Percentiles rank a stretch among this genome's conserved stretches.
Evolutionary conservation across 1,140 invertebrate species (phyloP).

Genomic region (Drosophila prosaltans): DNA sequence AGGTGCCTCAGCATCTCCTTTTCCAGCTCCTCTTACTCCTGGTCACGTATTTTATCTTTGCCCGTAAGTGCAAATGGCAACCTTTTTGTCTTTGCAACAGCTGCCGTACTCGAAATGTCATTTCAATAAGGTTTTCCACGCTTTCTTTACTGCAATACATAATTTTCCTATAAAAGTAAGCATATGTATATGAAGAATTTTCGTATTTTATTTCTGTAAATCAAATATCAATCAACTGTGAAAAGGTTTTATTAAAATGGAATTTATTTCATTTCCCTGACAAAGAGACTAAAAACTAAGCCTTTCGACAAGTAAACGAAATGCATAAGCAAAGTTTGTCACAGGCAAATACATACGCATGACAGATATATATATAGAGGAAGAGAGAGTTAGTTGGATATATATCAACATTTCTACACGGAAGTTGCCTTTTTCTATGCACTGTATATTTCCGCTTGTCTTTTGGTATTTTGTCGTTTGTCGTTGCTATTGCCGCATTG

Average conservation of each 20-base stretch:
- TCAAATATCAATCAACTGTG: background rate
- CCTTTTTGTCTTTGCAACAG: constrained; percentile 45
- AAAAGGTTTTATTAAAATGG: background rate
- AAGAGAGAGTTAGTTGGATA: constrained; percentile 31
- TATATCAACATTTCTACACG: constrained; percentile 70
- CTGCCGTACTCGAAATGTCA: constrained; percentile 40
- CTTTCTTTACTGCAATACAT: constrained; percentile 25
- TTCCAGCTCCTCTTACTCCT: background rate
- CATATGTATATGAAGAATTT: background rate
- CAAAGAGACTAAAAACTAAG: constrained; percentile 11
- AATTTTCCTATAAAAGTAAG: background rate
- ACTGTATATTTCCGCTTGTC: constrained; percentile 71
- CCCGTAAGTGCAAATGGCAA: constrained; percentile 61
- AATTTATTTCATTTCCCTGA: background rate
- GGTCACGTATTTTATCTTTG: constrained; percentile 73
- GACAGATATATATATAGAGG: background rate
- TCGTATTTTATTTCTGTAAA: background rate
- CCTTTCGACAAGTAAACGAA: constrained; percentile 47
- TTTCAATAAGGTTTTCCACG: constrained; percentile 34
- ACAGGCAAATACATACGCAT: constrained; percentile 3
- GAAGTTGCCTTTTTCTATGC: constrained; percentile 51
- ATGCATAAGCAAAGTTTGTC: constrained; percentile 46
- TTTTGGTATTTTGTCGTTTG: constrained; percentile 30
- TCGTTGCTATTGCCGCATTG: constrained; percentile 36
- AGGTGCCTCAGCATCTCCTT: constrained; percentile 13